These are phyloP conservation scores for Peribatodes rhomboidaria DNA, from an alignment of 2,888 invertebrate species.

Conservation along the genomic window DNA sequence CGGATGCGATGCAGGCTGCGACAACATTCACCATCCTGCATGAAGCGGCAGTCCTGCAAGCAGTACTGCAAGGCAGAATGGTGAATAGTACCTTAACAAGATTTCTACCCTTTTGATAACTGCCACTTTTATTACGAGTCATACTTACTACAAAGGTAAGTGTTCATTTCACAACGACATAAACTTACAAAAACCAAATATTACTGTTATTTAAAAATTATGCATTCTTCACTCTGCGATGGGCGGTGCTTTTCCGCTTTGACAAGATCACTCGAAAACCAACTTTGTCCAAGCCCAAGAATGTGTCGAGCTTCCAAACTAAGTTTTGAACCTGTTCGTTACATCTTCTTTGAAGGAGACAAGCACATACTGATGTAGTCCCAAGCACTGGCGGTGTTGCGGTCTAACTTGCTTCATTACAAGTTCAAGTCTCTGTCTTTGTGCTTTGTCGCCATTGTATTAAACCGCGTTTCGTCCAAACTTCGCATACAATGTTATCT, in stretches of 20 bases:
- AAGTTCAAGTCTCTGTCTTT: conserved; percentile 8
- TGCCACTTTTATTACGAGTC: too few relatives aligned
- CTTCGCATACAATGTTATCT: neutral
- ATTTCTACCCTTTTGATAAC: too few relatives aligned
- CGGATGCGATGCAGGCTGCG: too few relatives aligned
- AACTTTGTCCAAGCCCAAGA: conserved; percentile 14
- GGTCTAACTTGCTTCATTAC: conserved; percentile 10
- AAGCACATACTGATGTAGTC: conserved; percentile 7
- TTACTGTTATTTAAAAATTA: too few relatives aligned
- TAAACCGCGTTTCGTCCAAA: neutral
- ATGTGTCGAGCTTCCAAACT: conserved; percentile 1
- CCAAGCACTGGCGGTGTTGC: neutral
- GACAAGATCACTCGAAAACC: conserved; percentile 10
- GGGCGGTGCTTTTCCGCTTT: neutral
- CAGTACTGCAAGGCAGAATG: too few relatives aligned
- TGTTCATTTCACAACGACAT: too few relatives aligned
- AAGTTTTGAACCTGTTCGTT: conserved; percentile 13
- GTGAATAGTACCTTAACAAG: too few relatives aligned
- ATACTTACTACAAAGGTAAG: too few relatives aligned
- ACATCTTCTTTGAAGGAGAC: conserved; percentile 19
- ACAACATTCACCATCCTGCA: too few relatives aligned
- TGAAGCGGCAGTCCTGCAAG: too few relatives aligned
- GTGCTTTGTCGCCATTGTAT: neutral
- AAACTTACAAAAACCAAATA: too few relatives aligned
- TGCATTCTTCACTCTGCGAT: neutral